Evolutionary conservation across 1,140 invertebrate species (phyloP).

Genomic region (Lethrus apterus): DNA sequence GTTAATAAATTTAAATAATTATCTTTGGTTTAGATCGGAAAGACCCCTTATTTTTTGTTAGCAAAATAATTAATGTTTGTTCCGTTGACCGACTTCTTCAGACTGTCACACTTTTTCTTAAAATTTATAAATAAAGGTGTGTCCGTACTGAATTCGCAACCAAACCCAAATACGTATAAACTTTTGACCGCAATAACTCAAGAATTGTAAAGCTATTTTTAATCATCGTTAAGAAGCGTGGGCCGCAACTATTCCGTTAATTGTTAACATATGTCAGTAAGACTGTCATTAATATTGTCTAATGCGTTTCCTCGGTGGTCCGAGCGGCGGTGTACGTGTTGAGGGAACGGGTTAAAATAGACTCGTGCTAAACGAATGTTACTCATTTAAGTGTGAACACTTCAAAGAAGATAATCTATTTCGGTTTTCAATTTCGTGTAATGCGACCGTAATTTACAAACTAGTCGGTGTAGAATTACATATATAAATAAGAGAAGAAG

Average conservation of each 20-base stretch:
- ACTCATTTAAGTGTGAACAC: conserved; percentile 10
- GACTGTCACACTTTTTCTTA: too few species aligned
- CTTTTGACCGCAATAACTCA: too few species aligned
- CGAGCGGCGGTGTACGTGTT: conserved; percentile 7
- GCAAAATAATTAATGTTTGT: too few species aligned
- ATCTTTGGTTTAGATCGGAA: too few species aligned
- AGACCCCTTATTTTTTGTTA: too few species aligned
- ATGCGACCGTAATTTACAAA: conserved; percentile 8
- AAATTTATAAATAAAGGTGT: too few species aligned
- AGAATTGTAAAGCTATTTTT: too few species aligned
- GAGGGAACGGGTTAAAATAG: conserved; percentile 17
- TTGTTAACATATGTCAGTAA: conserved; percentile 21
- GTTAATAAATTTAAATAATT: too few species aligned
- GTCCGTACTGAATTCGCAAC: too few species aligned
- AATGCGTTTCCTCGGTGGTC: conserved; percentile 19
- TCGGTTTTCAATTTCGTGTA: conserved; percentile 13
- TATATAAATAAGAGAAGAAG: not conserved
- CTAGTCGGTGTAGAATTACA: conserved; percentile 1
- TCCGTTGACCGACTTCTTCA: too few species aligned
- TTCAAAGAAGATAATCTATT: conserved; percentile 9
- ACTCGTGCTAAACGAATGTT: conserved; percentile 18
- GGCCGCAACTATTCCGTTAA: conserved; percentile 12
- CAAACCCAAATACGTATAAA: too few species aligned
- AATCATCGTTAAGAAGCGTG: not conserved
- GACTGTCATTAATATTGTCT: conserved; percentile 18